A percentile compares a stretch with the other conserved stretches of the same genome.
Conservation (phyloP, 2,113 vertebrate genomes). For the Pomatostomus ruficeps region DNA sequence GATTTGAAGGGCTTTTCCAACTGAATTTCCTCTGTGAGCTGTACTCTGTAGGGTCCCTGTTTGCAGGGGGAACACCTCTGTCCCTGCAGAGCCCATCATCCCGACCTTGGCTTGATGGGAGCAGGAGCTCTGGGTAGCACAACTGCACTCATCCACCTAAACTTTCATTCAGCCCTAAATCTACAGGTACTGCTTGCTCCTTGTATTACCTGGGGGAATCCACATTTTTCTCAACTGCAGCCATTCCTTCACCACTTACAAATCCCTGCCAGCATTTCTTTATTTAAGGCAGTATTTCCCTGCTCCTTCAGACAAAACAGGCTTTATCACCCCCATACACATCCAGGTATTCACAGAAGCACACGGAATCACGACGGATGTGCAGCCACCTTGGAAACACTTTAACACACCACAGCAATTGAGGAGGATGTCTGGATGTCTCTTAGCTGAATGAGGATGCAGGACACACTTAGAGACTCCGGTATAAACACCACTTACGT, state of each 20-base stretch:
- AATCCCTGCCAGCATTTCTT: not conserved
- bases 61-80: not conserved
- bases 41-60: not conserved
- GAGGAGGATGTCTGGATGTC: not conserved
- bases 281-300: not conserved
- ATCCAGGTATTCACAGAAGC: not conserved
- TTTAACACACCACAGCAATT: not conserved
- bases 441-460: not conserved
- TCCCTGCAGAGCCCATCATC: not conserved
- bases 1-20: no score
- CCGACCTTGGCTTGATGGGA: not conserved
- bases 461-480: not conserved
- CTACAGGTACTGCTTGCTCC: not conserved
- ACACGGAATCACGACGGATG: not conserved
- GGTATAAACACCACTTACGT: not conserved
- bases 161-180: not conserved
- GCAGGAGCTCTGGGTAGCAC: not conserved
- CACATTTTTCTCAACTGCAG: not conserved
- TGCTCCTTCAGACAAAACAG: not conserved
- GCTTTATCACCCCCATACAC: not conserved
- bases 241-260: not conserved
- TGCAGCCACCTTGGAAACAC: not conserved
- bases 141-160: not conserved
- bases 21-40: not conserved
- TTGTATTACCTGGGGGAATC: not conserved